Conservation (phyloP, 2,113 vertebrate species). For the Oceanites oceanicus region DNA sequence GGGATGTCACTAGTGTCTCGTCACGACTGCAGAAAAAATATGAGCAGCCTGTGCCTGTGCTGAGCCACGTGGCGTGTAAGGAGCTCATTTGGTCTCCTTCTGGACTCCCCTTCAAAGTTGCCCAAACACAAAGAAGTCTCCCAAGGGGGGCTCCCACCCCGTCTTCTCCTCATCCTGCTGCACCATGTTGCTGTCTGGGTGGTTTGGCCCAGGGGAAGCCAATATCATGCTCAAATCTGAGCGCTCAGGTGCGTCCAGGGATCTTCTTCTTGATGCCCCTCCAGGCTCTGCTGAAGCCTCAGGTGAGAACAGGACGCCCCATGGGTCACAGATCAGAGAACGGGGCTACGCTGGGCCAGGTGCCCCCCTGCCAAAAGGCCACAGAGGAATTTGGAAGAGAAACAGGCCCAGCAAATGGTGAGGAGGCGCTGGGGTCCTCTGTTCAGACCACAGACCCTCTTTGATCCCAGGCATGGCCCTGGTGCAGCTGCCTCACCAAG, state of each 20-base stretch:
- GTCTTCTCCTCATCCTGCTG: neutral
- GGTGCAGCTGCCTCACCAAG: neutral
- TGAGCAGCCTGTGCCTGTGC: neutral
- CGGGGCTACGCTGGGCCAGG: rapidly evolving
- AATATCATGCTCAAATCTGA: neutral
- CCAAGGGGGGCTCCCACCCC: neutral
- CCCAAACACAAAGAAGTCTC: neutral
- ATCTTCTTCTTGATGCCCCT: neutral
- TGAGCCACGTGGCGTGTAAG: neutral
- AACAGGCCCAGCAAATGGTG: neutral
- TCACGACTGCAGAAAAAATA: neutral
- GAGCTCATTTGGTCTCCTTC: neutral
- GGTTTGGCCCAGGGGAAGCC: neutral
- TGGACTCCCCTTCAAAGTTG: neutral
- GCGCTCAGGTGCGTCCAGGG: neutral
- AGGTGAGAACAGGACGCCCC: neutral
- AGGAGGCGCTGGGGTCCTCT: neutral
- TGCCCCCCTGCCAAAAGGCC: neutral
- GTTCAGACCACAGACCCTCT: neutral
- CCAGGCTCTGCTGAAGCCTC: neutral
- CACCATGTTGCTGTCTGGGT: neutral
- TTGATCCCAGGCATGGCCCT: neutral
- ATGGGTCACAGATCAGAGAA: neutral
- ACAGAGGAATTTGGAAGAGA: neutral
- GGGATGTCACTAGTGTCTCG: rapidly evolving